These are phyloP conservation scores for Melitaea athalia DNA, from an alignment of 2,888 invertebrate genomes.

Conservation along the genomic window DNA sequence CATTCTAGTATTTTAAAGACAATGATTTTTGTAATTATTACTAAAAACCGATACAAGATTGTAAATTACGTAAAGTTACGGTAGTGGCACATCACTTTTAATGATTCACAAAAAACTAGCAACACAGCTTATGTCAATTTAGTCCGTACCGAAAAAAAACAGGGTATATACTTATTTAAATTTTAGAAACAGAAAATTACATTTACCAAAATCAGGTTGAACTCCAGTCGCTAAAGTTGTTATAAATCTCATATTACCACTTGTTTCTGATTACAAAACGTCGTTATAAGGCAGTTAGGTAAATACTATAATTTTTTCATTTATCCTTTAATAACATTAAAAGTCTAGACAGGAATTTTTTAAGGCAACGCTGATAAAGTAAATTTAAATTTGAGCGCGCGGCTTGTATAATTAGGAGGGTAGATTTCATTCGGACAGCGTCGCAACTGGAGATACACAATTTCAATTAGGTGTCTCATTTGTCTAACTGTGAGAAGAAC, in stretches of 20 bases:
- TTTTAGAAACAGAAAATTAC: too few species aligned
- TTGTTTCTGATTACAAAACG: background rate
- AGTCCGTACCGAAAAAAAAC: too few species aligned
- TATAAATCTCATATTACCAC: background rate
- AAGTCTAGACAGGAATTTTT: conserved; percentile 1
- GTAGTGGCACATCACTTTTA: too few species aligned
- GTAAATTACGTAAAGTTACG: too few species aligned
- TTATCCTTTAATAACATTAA: conserved; percentile 1
- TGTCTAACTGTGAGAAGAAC: conserved; percentile 42
- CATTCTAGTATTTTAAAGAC: too few species aligned
- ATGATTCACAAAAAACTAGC: too few species aligned
- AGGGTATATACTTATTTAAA: too few species aligned
- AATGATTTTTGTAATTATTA: too few species aligned
- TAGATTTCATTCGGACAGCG: conserved; percentile 16
- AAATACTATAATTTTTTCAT: background rate
- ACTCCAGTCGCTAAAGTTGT: too few species aligned
- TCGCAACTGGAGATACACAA: conserved; percentile 42
- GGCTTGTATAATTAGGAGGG: conserved; percentile 16
- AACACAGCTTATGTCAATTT: too few species aligned
- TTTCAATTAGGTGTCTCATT: conserved; percentile 60
- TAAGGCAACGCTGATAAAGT: conserved; percentile 7
- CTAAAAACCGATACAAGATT: too few species aligned
- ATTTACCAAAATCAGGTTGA: too few species aligned
- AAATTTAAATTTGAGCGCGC: conserved; percentile 4
- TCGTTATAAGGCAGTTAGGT: background rate